Conservation (phyloP, 2,113 vertebrate species). For the Vimba vimba region DNA sequence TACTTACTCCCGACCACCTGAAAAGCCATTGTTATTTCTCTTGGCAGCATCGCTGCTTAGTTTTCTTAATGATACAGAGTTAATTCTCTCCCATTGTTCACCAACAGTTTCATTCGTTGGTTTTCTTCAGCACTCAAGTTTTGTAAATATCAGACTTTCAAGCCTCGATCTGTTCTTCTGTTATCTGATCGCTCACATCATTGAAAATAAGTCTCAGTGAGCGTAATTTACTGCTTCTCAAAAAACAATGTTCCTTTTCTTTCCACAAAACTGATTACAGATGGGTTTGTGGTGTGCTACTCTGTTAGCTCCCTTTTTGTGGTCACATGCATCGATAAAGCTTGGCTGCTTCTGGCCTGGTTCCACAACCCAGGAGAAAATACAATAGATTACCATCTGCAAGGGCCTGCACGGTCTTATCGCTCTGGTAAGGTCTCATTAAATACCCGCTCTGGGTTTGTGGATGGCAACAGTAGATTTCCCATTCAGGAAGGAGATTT, state of each 20-base stretch:
- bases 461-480: constrained; percentile 17
- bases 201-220: constrained; percentile 53
- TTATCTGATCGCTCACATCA: constrained; percentile 57
- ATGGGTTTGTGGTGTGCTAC: constrained; percentile 16
- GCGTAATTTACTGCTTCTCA: constrained; percentile 58
- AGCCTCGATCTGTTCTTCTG: constrained; percentile 37
- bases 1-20: constrained; percentile 6
- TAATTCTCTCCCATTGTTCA: not conserved
- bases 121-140: not conserved
- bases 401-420: constrained; percentile 26
- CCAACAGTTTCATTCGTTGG: not conserved
- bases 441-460: constrained; percentile 20
- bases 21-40: constrained; percentile 13
- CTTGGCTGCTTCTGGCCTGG: constrained; percentile 20
- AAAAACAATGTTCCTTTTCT: constrained; percentile 68
- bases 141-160: constrained; percentile 18
- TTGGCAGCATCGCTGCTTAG: not conserved
- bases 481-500: constrained; percentile 22
- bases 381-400: constrained; percentile 32
- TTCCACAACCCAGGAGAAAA: constrained; percentile 47
- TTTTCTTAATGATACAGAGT: not conserved
- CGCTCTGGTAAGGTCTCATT: constrained; percentile 39
- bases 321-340: constrained; percentile 42
- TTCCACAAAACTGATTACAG: constrained; percentile 59
- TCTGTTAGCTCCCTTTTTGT: constrained; percentile 41